Base-by-base conservation (phyloP, 2,797 vertebrate species). In the Apogon talboti region DNA sequence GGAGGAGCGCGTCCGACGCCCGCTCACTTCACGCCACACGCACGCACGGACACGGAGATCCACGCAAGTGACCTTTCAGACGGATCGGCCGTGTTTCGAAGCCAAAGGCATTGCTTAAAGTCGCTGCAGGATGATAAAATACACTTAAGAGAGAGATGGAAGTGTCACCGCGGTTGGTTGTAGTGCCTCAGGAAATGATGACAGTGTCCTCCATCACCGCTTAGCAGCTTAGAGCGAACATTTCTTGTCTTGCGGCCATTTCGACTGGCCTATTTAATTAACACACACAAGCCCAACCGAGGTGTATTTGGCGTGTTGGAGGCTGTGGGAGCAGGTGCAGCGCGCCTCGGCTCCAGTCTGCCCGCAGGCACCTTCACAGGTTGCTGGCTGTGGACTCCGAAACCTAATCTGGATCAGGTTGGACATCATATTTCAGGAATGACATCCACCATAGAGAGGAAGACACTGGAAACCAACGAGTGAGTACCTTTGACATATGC, bases 381-480 rank as follows among this genome's bases (percentile, higher is more conserved):
- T 56, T 58, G 24, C 49, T 19, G 56, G 43, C 66, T 43, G 38
- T 12, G 70, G 46, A 60, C 51, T 37, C 55, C 8, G 12, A 49
- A 49, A 33, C 43, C 38, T 15, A 0, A 30, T 54, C 73, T 45
- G 56, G 30, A 73, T 40, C 65, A 38, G 55, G 3, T 60, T 76
- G 71, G 70, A 76, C 62, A 28, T 66, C 49, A 35, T 0, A 21
- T 44, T 19, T 28, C 1, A 37, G 77, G 92, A 89, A 98, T 98
- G 98, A 90, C 97, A 89, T 96, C 97, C 68, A 92, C 96, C 70
- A 97, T 98, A 91, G 97, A 98, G 87, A 96, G 97, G 85, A 98
- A 98, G 91, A 97, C 94, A 59, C 82, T 98, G 93, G 98, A 99
- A 76, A 90, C 96, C 49, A 96, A 94, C 38, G 97, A 98, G 97